Evolutionary conservation across 2,113 vertebrate genomes (phyloP).

Genomic region (Agapornis roseicollis): DNA sequence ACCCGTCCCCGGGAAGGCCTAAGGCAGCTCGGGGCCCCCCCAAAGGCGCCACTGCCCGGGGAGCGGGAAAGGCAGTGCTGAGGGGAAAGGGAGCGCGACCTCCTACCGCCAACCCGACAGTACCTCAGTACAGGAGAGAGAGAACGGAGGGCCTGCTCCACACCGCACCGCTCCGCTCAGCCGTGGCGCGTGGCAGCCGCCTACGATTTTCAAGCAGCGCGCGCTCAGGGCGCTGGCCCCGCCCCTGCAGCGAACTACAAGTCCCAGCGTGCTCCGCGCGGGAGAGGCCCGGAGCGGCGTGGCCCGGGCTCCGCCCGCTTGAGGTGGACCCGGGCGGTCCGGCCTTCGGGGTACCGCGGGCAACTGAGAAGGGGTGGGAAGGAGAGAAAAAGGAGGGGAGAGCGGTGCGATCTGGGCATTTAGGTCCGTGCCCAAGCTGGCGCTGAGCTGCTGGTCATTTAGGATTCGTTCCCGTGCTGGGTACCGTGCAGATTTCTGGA

Average conservation of each 20-base stretch:
- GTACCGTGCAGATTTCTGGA: not conserved
- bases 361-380: too few species aligned
- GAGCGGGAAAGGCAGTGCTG: rapidly evolving
- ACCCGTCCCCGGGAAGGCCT: too few species aligned
- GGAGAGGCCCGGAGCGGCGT: not conserved
- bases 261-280: not conserved
- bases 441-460: not conserved
- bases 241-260: not conserved
- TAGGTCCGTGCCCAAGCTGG: not conserved
- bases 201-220: conserved; percentile 30
- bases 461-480: not conserved
- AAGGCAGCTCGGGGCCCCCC: not conserved
- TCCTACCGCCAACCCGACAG: not conserved
- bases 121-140: not conserved
- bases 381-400: not conserved
- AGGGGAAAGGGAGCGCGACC: not conserved
- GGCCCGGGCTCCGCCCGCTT: too few species aligned
- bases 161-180: not conserved
- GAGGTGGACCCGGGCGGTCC: rapidly evolving
- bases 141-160: not conserved
- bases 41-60: too few species aligned
- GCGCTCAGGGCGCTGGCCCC: not conserved
- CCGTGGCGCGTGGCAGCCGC: not conserved
- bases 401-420: not conserved
- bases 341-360: rapidly evolving